A percentile compares a stretch with the other conserved stretches of the same genome.
Evolutionary conservation across 2,888 invertebrate species (phyloP).

Genomic region (Cephus pulcher): DNA sequence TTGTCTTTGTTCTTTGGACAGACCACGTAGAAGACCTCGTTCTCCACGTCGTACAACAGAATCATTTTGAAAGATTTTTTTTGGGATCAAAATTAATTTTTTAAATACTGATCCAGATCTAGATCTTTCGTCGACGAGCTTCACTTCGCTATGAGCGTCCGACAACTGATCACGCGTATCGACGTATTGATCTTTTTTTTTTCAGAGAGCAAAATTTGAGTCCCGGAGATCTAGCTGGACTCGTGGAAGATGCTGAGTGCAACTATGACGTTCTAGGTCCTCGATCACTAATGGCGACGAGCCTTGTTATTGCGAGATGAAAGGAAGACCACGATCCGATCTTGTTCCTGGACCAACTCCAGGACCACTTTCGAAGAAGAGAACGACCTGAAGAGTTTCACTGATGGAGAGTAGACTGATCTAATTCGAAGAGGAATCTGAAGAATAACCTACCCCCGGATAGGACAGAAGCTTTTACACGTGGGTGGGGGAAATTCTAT

Average conservation of each 20-base stretch:
- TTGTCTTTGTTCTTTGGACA: constrained; percentile 16
- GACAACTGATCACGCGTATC: background rate
- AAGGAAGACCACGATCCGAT: background rate
- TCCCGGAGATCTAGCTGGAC: too few species aligned
- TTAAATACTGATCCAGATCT: too few species aligned
- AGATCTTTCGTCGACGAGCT: too few species aligned
- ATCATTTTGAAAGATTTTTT: constrained; percentile 6
- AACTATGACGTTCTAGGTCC: background rate
- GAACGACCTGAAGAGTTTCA: background rate
- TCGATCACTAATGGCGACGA: background rate
- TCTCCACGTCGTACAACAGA: constrained; percentile 16
- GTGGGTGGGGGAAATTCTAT: background rate
- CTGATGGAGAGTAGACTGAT: background rate
- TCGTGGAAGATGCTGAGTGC: background rate
- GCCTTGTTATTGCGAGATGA: background rate
- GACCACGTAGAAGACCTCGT: constrained; percentile 17
- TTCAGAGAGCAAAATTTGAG: too few species aligned
- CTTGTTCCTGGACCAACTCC: background rate
- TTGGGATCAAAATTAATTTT: background rate
- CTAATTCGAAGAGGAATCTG: background rate
- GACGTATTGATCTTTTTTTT: too few species aligned
- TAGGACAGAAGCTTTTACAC: background rate
- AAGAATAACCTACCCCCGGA: background rate
- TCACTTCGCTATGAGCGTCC: too few species aligned
- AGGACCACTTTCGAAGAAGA: background rate